phyloP scores from a whole-genome alignment of 2,797 vertebrate genomes.

The Mionectes olivaceus region DNA sequence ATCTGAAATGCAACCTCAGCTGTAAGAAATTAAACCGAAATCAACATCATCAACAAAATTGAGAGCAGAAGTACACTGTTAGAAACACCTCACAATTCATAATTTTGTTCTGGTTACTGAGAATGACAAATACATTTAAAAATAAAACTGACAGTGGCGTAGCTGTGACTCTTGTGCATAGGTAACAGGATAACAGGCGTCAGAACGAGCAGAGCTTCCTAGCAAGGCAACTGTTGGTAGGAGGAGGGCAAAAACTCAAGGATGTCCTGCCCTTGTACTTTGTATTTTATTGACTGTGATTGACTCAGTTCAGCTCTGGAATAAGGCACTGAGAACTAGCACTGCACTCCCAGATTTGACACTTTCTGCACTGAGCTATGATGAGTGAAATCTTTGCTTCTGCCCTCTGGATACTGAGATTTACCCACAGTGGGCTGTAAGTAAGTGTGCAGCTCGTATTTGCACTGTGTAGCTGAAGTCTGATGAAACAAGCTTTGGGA shows the following conservation, averaged over 20 bases:
- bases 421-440: not conserved
- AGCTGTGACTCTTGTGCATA: not conserved
- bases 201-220: not conserved
- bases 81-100: not conserved
- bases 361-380: fast-evolving
- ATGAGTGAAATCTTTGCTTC: not conserved
- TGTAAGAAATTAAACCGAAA: not conserved
- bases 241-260: not conserved
- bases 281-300: not conserved
- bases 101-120: not conserved
- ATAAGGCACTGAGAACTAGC: not conserved
- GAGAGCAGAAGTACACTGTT: not conserved
- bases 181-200: not conserved
- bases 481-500: not conserved
- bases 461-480: not conserved
- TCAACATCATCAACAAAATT: not conserved
- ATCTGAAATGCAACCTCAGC: not conserved
- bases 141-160: not conserved
- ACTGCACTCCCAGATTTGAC: not conserved
- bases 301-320: not conserved
- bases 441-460: not conserved
- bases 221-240: not conserved
- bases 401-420: not conserved
- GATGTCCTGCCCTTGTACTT: not conserved
- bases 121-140: not conserved